A percentile compares a stretch with the other conserved stretches of the same genome.
phyloP scores from a whole-genome alignment of 1,140 invertebrate genomes.

The Drosophila ficusphila region DNA sequence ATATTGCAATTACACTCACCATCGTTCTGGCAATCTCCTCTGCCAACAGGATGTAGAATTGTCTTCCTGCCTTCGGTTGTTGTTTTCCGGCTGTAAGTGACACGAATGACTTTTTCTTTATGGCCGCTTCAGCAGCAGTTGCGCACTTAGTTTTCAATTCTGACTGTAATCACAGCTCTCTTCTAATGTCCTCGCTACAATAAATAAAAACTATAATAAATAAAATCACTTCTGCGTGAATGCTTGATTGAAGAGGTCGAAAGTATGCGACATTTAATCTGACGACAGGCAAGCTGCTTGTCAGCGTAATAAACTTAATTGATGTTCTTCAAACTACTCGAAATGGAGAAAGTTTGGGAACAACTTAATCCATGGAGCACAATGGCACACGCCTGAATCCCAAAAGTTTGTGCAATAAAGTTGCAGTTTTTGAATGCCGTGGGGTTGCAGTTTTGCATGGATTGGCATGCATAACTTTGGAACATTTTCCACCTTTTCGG shows the following conservation, averaged over 20 bases:
- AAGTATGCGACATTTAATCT: neutral
- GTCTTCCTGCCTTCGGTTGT: neutral
- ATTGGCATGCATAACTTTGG: constrained; percentile 23
- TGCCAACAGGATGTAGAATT: neutral
- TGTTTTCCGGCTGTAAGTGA: constrained; percentile 10
- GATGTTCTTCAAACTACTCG: neutral
- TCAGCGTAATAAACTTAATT: constrained; percentile 25
- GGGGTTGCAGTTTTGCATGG: constrained; percentile 19
- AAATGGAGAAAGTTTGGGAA: neutral
- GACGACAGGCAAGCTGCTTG: constrained; percentile 3
- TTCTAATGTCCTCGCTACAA: neutral
- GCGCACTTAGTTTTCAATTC: constrained; percentile 38
- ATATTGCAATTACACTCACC: constrained; percentile 61
- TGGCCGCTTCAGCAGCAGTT: constrained; percentile 1
- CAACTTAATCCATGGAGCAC: constrained; percentile 14
- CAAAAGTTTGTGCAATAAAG: constrained; percentile 17
- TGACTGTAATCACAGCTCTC: constrained; percentile 22
- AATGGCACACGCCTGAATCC: neutral
- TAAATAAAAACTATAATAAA: constrained; percentile 14
- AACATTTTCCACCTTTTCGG: constrained; percentile 2
- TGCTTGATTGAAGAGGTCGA: neutral
- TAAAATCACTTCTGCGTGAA: neutral
- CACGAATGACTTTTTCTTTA: constrained; percentile 14
- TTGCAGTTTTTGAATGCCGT: constrained; percentile 17
- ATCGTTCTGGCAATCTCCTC: constrained; percentile 17